phyloP scores from a whole-genome alignment of 2,888 invertebrate genomes.

The Microdon myrmicae region DNA sequence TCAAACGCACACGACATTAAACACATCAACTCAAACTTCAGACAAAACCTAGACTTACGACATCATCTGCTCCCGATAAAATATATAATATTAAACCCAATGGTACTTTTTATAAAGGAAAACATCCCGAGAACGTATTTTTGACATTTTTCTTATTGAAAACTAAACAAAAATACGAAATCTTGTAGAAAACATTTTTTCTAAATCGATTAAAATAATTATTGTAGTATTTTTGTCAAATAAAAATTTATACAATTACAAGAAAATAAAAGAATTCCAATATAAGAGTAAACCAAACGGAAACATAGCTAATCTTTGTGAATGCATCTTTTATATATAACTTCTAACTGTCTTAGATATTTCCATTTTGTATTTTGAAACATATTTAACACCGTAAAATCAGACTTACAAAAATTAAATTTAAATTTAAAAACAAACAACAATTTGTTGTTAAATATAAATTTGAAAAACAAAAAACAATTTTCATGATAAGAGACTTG shows the following conservation, averaged over 20 bases:
- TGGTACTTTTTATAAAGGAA: constrained; percentile 8
- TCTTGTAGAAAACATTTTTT: neutral
- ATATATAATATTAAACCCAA: neutral
- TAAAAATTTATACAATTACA: constrained; percentile 22
- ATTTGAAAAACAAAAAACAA: constrained; percentile 8
- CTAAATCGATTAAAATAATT: neutral
- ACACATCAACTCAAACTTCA: neutral
- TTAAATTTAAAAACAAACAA: constrained; percentile 3
- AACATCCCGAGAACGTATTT: constrained; percentile 21
- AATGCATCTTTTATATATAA: constrained; percentile 1
- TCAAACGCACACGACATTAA: constrained; percentile 10
- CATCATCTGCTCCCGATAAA: neutral
- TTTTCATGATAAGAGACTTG: constrained; percentile 28
- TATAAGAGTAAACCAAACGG: neutral
- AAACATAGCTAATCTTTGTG: constrained; percentile 3
- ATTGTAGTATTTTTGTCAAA: constrained; percentile 18
- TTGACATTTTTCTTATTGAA: constrained; percentile 39
- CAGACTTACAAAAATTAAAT: constrained; percentile 1
- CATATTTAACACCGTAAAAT: no score
- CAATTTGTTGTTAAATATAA: no score
- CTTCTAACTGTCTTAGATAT: neutral
- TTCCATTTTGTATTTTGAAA: constrained; percentile 1
- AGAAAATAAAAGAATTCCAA: constrained; percentile 15
- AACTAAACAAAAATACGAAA: constrained; percentile 37
- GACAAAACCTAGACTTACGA: neutral